phyloP scores from a whole-genome alignment of 2,888 invertebrate species.

The Poecilobothrus nobilitatus region DNA sequence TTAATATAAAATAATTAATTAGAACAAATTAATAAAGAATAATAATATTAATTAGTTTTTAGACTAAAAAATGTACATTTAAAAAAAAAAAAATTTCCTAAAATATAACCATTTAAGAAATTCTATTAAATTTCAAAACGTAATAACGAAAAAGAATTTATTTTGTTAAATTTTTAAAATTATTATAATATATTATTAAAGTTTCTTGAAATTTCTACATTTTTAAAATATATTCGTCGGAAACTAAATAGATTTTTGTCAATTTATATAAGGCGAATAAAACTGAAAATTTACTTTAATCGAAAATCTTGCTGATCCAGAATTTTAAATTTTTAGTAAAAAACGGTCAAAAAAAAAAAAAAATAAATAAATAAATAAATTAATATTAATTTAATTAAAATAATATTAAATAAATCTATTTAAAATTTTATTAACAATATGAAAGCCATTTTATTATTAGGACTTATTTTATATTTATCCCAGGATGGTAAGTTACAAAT shows the following conservation, averaged over 20 bases:
- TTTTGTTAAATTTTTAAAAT: no score
- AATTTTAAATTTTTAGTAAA: not conserved
- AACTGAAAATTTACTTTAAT: not conserved
- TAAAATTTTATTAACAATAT: not conserved
- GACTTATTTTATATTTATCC: not conserved
- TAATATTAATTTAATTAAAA: not conserved
- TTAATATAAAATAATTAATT: no score
- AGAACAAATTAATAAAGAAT: no score
- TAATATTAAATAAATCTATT: no score
- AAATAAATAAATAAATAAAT: not conserved
- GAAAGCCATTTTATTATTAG: not conserved
- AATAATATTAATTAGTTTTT: no score
- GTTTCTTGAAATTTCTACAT: no score
- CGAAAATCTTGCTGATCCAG: slow-evolving; percentile 1
- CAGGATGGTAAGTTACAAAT: not conserved
- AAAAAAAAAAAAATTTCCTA: no score
- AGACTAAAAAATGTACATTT: no score
- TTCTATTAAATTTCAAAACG: no score
- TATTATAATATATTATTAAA: no score
- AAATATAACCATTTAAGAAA: no score
- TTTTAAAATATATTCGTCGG: not conserved
- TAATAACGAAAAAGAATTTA: no score
- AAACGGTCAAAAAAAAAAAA: not conserved
- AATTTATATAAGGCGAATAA: slow-evolving; percentile 1
- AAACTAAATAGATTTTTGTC: slow-evolving; percentile 1